Evolutionary conservation across 2,113 vertebrate species (phyloP), one percentile per base, ranked within the genome.

Genomic region (Condylura cristata): DNA sequence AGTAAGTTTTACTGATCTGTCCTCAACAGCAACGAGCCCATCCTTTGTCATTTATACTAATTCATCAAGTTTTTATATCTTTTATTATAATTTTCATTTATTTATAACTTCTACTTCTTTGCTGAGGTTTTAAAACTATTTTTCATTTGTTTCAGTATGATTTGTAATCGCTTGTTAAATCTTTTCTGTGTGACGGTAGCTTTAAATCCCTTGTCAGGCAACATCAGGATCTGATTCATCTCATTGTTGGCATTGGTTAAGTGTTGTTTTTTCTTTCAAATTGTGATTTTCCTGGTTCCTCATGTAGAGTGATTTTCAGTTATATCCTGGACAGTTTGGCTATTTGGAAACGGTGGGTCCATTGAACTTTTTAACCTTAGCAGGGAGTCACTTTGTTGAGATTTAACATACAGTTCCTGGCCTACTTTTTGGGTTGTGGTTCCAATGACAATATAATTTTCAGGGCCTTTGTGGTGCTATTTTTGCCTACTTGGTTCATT

Each of bases 181-280:
- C 44, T 58, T 89, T 84, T n/a, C n/a, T 65, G 22, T 71, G 22
- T 39, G 24, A 32, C 79, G 22, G 18, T 86, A 81, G 60, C 28
- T 61, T 89, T 90, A 58, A 90, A 86, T 68, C 32, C 84, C 34
- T 78, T 90, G n/a, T 81, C 41, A 85, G 32, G 53, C 51, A 89
- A 81, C 80, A 92, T 34, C 20, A 81, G 63, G 20, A 56, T n/a
- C 26, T 74, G 60, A 39, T 56, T 84, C 3, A 85, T 85, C 34
- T 83, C 32, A 39, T 10, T 56, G 44, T 46, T 81, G 34, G 9
- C 26, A 63, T 28, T 22, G 84, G 53, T 39, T 85, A 53, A 80
- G n/a, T 61, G 20, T n/a, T n/a, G 32, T 37, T 63, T 63, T 53
- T 56, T 58, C 48, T 30, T 53, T 85, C 56, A 75, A 68, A 28